phyloP scores from a whole-genome alignment of 2,797 vertebrate genomes.

The Galago senegalensis region DNA sequence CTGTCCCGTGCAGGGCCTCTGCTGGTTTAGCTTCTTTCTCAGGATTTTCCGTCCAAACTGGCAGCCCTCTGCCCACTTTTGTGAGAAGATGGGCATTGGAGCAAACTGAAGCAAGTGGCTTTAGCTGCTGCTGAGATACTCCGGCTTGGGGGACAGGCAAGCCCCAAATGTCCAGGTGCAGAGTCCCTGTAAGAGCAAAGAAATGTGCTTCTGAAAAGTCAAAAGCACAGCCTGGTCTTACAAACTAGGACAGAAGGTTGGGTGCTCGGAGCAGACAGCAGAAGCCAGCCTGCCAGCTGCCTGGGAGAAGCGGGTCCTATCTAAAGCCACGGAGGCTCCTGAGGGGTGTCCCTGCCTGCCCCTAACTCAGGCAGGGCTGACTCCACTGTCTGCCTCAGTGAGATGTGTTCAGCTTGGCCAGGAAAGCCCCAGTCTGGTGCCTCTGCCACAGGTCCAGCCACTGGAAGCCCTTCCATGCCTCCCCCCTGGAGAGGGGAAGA shows the following conservation, averaged over 20 bases:
- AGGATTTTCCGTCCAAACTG: background rate
- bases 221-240: rapidly evolving
- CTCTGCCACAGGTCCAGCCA: background rate
- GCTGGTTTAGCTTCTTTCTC: conserved; percentile 47
- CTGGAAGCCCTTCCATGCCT: background rate
- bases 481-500: too few relatives aligned
- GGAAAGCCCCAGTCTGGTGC: background rate
- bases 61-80: conserved; percentile 58
- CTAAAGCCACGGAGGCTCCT: background rate
- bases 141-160: conserved; percentile 63
- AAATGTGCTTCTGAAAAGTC: background rate
- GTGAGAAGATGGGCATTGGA: conserved; percentile 68
- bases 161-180: conserved; percentile 62
- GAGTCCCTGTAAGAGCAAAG: conserved; percentile 10
- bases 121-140: conserved; percentile 70
- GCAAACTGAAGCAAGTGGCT: conserved; percentile 57
- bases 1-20: background rate
- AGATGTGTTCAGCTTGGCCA: rapidly evolving
- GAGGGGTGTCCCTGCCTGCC: background rate
- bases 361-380: rapidly evolving
- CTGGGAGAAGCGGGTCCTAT: background rate
- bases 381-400: rapidly evolving
- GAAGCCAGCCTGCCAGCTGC: background rate
- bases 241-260: background rate
- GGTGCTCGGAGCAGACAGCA: background rate